These are phyloP conservation scores for Lordiphosa fenestrarum DNA, from an alignment of 2,888 invertebrate species.

Conservation along the genomic window DNA sequence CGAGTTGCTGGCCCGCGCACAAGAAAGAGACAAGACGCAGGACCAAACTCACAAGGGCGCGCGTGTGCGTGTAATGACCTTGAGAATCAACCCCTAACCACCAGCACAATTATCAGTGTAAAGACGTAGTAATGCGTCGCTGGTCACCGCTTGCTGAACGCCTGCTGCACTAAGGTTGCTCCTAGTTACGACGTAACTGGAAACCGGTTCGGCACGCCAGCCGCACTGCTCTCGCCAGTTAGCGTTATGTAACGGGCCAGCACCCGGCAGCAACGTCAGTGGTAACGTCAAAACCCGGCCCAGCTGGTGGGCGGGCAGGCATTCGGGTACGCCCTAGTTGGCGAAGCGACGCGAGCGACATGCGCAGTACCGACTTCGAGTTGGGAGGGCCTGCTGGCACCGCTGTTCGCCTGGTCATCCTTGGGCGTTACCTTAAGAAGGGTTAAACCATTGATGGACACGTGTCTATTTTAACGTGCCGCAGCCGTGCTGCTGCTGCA, in stretches of 20 bases:
- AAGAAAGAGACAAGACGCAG: conserved; percentile 22
- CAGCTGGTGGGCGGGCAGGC: conserved; percentile 40
- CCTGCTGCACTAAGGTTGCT: conserved; percentile 79
- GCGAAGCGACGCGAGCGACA: conserved; percentile 22
- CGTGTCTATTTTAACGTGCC: conserved; percentile 71
- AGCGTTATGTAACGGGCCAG: conserved; percentile 52
- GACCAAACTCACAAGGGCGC: background rate
- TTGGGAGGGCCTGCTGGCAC: background rate
- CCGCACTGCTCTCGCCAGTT: conserved; percentile 44
- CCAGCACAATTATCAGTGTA: conserved; percentile 49
- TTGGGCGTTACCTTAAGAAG: conserved; percentile 81
- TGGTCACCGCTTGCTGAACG: conserved; percentile 54
- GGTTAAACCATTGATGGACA: conserved; percentile 80
- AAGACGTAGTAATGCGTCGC: conserved; percentile 72
- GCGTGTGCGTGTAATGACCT: conserved; percentile 35
- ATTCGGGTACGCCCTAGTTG: conserved; percentile 52
- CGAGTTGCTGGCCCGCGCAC: conserved; percentile 20
- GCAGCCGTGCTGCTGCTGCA: conserved; percentile 33
- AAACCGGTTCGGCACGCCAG: conserved; percentile 57
- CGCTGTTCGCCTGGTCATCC: conserved; percentile 78
- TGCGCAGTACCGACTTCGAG: conserved; percentile 42
- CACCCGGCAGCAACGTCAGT: conserved; percentile 24
- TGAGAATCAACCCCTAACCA: conserved; percentile 39
- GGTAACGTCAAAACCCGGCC: conserved; percentile 54
- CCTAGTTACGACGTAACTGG: conserved; percentile 81